Base-by-base conservation (phyloP, 2,113 vertebrate genomes). In the Progne subis region DNA sequence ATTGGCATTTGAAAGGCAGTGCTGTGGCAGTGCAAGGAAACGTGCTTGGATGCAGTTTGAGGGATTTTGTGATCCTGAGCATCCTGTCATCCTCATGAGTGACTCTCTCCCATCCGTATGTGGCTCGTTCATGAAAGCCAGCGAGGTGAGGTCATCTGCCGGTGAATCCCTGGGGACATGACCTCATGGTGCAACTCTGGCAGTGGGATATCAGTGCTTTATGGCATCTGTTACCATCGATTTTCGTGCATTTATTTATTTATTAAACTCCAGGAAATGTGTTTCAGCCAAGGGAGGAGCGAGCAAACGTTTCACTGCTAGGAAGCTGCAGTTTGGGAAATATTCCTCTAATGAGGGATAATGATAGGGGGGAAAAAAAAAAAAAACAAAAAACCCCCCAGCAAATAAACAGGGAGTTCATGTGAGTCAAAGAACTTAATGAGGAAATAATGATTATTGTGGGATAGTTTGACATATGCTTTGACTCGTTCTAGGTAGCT, bases 31-130 rank as follows among this genome's bases (percentile, higher is more conserved):
- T 11, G 63, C 75, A 55, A 55, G 57, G 43, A 65, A 34, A n/a
- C 52, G 4, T 31, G 12, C 46, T 4, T 46, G 82, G 72, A 52
- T n/a, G 1, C 39, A 12, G 31, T 12, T n/a, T 44, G 92, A 79
- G 82, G 44, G 92, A 94, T 94, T 94, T 52, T 61, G 63, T 39
- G 49, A n/a, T 82, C 76, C 77, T 72, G 68, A 37, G 37, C 37
- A 37, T 37, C 37, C 37, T 11, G 26, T n/a, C 47, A 7, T 56
- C 29, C 44, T 79, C 49, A 32, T 6, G 21, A 86, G 17, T 32
- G 79, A 12, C 53, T 63, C 4, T 21, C 12, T 86, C 25, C 81
- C 80, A 34, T 64, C 91, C 41, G 7, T 39, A 5, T 63, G 50
- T 69, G 47, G 72, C n/a, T 34, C 20, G 74, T 65, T 92, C 60